A percentile compares a stretch with the other conserved stretches of the same genome.
Evolutionary conservation across 2,113 vertebrate genomes (phyloP).

Genomic region (Holacanthus passer): DNA sequence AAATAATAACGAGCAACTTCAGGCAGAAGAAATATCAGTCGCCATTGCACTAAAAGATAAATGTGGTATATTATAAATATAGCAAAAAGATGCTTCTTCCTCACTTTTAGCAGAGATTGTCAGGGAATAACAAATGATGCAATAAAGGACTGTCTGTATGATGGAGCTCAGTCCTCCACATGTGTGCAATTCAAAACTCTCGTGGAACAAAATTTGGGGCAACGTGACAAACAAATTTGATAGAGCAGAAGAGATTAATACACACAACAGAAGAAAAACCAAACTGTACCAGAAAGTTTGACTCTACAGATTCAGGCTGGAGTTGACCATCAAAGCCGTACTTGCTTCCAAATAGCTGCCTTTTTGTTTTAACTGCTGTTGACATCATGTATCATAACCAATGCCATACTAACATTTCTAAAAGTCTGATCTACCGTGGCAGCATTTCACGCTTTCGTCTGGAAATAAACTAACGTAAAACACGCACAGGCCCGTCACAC

Average conservation of each 20-base stretch:
- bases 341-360: background rate
- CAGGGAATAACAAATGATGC: conserved; percentile 47
- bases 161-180: conserved; percentile 36
- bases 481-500: background rate
- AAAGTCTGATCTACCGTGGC: background rate
- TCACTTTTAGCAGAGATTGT: conserved; percentile 24
- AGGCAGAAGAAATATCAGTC: too few species aligned
- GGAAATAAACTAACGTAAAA: conserved; percentile 18
- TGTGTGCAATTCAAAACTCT: conserved; percentile 46
- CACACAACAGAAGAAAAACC: conserved; percentile 3
- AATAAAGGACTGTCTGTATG: conserved; percentile 45
- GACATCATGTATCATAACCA: background rate
- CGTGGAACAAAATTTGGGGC: background rate
- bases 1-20: too few species aligned
- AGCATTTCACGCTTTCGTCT: conserved; percentile 3
- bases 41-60: background rate
- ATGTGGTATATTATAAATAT: background rate
- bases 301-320: background rate
- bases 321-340: background rate
- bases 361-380: too few species aligned
- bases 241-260: conserved; percentile 30
- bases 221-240: conserved; percentile 40
- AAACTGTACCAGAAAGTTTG: background rate
- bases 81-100: background rate
- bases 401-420: background rate